Percentiles rank a stretch among this genome's conserved stretches.
Conservation (phyloP, 30 jellyfish, hydroid and myxozoan species). For the Cassiopea xamachana region DNA sequence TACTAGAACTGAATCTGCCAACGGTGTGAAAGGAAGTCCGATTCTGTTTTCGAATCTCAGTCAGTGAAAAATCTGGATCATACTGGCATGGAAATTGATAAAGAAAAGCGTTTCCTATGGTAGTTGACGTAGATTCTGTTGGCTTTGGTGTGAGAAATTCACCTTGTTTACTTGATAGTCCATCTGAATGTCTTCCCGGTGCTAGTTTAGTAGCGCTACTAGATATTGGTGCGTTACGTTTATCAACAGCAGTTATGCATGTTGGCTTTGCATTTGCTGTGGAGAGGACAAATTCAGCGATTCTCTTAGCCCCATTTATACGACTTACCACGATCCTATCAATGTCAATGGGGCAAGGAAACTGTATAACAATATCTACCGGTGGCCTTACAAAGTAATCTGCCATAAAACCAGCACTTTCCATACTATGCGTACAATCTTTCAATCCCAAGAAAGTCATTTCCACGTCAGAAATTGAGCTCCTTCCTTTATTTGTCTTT, state of each 20-base stretch:
- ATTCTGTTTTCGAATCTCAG: conserved; percentile 58
- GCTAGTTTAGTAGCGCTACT: neutral
- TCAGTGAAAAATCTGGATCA: conserved; percentile 51
- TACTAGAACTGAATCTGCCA: conserved; percentile 51
- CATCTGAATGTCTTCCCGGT: too few relatives aligned
- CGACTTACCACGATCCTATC: conserved; percentile 59
- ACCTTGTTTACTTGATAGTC: too few relatives aligned
- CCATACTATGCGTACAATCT: neutral
- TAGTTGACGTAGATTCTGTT: neutral
- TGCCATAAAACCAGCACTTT: conserved; percentile 77
- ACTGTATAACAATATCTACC: conserved; percentile 77
- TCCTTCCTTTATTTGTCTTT: neutral
- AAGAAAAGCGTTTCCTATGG: neutral
- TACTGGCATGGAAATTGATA: conserved; percentile 31
- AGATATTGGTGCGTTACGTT: neutral
- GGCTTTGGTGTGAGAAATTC: neutral
- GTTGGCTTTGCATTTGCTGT: conserved; percentile 52
- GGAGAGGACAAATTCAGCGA: conserved; percentile 52
- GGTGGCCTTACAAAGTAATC: conserved; percentile 92
- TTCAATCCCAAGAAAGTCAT: neutral
- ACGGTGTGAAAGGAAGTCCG: conserved; percentile 22
- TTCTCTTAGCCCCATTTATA: conserved; percentile 54
- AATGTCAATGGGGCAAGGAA: conserved; percentile 89
- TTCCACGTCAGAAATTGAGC: neutral
- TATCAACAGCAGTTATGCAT: neutral